Conservation (phyloP, 2,113 vertebrate genomes). For the Okapia johnstoni region DNA sequence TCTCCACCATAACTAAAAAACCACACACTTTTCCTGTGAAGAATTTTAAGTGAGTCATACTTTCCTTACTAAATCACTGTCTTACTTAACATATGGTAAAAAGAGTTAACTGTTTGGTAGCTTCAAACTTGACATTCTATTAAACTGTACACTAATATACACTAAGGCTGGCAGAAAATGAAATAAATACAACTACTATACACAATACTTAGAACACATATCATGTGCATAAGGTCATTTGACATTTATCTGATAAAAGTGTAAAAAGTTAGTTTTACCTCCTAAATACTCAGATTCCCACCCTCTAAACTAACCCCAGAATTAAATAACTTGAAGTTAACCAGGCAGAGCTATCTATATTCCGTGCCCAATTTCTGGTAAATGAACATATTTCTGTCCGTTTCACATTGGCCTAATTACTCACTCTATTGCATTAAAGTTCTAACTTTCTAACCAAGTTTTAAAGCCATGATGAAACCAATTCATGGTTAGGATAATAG, state of each 20-base stretch:
- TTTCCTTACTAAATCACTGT: slow-evolving; percentile 54
- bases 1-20: slow-evolving; percentile 6
- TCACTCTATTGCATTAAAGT: background rate
- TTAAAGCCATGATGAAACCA: background rate
- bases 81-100: slow-evolving; percentile 50
- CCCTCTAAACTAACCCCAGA: background rate
- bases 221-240: background rate
- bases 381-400: background rate
- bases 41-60: slow-evolving; percentile 58
- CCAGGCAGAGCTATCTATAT: background rate
- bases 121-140: slow-evolving; percentile 31
- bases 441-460: slow-evolving; percentile 9
- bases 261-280: background rate
- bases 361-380: background rate
- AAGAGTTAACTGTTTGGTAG: slow-evolving; percentile 54
- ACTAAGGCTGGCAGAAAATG: background rate
- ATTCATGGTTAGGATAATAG: background rate
- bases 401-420: slow-evolving; percentile 31
- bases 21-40: slow-evolving; percentile 8
- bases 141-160: slow-evolving; percentile 20
- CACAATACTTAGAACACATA: background rate
- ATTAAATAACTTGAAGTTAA: slow-evolving; percentile 12
- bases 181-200: background rate
- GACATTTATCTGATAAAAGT: background rate
- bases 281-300: slow-evolving; percentile 4